Conservation (phyloP, 2,797 vertebrate species). For the Lagorchestes hirsutus region DNA sequence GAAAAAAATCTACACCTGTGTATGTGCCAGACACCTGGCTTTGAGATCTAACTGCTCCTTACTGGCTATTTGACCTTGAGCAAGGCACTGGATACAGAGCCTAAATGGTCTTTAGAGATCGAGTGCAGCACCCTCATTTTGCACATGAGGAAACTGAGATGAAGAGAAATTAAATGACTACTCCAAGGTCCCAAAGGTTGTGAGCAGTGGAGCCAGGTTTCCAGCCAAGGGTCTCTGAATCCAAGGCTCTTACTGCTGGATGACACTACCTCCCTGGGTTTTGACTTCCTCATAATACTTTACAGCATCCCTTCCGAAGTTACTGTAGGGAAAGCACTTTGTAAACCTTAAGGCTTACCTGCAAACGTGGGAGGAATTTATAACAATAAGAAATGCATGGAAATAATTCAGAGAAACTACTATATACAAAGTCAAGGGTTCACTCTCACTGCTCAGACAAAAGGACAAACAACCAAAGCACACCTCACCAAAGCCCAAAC, state of each 20-base stretch:
- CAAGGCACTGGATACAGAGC: not conserved
- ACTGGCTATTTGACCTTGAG: not conserved
- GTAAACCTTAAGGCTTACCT: not conserved
- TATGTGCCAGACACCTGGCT: not conserved
- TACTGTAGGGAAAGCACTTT: not conserved
- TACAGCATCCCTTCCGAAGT: not conserved
- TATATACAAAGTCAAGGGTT: not conserved
- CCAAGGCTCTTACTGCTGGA: not conserved
- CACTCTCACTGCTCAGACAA: constrained; percentile 2
- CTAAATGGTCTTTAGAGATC: not conserved
- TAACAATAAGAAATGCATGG: not conserved
- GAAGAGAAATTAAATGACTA: not conserved
- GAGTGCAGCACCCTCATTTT: not conserved
- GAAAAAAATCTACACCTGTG: not conserved
- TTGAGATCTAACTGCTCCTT: not conserved
- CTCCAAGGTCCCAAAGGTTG: not conserved
- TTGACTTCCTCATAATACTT: not conserved
- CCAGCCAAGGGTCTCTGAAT: not conserved
- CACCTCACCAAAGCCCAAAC: not conserved
- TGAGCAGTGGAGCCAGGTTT: not conserved
- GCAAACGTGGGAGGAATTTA: not conserved
- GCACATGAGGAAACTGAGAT: not conserved
- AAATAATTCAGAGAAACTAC: not conserved
- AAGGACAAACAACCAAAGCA: not conserved
- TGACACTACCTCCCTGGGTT: not conserved